Conservation (phyloP, 1,140 invertebrate species). For the Dendrolimus punctatus region DNA sequence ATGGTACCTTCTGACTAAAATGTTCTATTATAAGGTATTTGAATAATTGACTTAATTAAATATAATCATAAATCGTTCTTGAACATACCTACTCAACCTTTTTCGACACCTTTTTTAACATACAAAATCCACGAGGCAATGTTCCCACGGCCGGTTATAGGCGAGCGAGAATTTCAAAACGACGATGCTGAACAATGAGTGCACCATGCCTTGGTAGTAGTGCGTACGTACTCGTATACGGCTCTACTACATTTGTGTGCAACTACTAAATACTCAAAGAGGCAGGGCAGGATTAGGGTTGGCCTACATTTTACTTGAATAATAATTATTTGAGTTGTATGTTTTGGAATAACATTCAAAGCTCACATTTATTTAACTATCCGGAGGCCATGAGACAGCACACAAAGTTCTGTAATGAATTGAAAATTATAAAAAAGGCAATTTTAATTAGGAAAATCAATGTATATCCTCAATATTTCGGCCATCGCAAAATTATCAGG, state of each 20-base stretch:
- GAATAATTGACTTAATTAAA: too few species aligned
- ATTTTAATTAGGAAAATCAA: too few species aligned
- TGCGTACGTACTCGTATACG: slow-evolving; percentile 18
- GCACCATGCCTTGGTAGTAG: slow-evolving; percentile 40
- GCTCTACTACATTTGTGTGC: slow-evolving; percentile 26
- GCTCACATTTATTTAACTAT: too few species aligned
- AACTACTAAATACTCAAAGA: slow-evolving; percentile 25
- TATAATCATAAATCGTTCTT: too few species aligned
- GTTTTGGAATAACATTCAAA: background rate
- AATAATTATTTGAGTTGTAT: slow-evolving; percentile 3
- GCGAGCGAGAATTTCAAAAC: slow-evolving; percentile 61
- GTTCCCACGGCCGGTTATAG: slow-evolving; percentile 55
- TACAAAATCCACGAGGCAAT: slow-evolving; percentile 24
- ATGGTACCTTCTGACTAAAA: too few species aligned
- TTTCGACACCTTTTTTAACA: background rate
- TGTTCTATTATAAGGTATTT: too few species aligned
- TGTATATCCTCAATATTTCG: too few species aligned
- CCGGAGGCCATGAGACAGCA: too few species aligned
- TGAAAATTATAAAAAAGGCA: too few species aligned
- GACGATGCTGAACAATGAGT: slow-evolving; percentile 53
- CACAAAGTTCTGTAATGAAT: too few species aligned
- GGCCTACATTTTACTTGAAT: slow-evolving; percentile 4
- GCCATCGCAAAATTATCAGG: too few species aligned
- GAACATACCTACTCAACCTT: background rate
- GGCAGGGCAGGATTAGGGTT: slow-evolving; percentile 12